These are phyloP conservation scores for Sebastes nivosus DNA, from an alignment of 2,797 vertebrate species.

Conservation along the genomic window DNA sequence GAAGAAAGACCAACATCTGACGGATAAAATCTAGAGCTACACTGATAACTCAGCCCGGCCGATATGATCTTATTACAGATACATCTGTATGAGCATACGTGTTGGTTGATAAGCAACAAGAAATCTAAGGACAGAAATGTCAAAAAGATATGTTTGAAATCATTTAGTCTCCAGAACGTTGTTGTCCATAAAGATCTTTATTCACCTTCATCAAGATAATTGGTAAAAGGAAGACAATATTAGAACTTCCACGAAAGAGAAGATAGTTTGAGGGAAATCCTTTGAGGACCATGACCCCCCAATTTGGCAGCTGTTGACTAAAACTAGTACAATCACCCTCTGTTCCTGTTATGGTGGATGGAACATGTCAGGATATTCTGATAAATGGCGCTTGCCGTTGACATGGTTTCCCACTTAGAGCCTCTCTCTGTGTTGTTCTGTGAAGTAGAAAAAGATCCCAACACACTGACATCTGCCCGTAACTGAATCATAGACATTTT, in stretches of 20 bases:
- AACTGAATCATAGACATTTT: slow-evolving; percentile 54
- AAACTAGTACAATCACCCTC: neutral
- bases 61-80: neutral
- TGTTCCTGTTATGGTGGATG: neutral
- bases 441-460: slow-evolving; percentile 19
- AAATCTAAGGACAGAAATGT: neutral
- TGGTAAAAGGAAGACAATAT: neutral
- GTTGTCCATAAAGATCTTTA: neutral
- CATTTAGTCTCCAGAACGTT: too few species aligned
- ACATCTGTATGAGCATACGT: too few species aligned
- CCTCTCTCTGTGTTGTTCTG: slow-evolving; percentile 25
- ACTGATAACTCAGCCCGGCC: neutral
- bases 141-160: neutral
- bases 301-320: slow-evolving; percentile 13
- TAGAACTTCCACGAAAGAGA: neutral
- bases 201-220: neutral
- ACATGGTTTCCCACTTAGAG: slow-evolving; percentile 69
- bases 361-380: slow-evolving; percentile 8
- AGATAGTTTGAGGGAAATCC: neutral
- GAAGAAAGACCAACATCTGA: neutral
- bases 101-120: too few species aligned
- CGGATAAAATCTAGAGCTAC: neutral
- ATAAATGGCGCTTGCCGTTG: neutral
- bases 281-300: neutral
- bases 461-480: slow-evolving; percentile 54